Conservation (phyloP, 2,888 invertebrate species). For the Patella ulyssiponensis region DNA sequence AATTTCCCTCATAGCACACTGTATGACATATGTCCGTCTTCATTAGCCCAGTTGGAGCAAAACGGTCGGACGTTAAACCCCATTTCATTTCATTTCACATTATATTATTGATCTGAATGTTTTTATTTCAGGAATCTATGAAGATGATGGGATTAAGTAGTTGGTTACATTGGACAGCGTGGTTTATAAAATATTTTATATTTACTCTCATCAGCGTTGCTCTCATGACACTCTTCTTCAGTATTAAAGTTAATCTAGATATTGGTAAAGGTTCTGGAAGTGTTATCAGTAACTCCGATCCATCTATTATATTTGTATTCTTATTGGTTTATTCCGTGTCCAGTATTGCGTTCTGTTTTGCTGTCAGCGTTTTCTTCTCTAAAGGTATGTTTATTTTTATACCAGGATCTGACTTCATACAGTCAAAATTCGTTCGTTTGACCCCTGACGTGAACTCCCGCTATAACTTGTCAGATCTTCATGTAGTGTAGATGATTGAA, state of each 20-base stretch:
- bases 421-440: too few species aligned
- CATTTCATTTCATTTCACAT: too few species aligned
- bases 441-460: too few species aligned
- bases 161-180: conserved; percentile 89
- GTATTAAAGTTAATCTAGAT: conserved; percentile 42
- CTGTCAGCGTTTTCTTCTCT: conserved; percentile 85
- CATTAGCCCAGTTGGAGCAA: too few species aligned
- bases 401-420: too few species aligned
- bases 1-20: too few species aligned
- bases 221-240: conserved; percentile 71
- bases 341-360: conserved; percentile 84
- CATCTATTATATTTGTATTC: conserved; percentile 80
- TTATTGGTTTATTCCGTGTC: conserved; percentile 81
- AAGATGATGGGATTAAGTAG: conserved; percentile 91
- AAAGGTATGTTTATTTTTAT: conserved; percentile 78
- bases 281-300: conserved; percentile 81
- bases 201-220: conserved; percentile 78
- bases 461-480: too few species aligned
- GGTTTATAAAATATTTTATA: conserved; percentile 85
- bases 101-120: too few species aligned
- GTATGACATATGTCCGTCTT: too few species aligned
- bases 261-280: conserved; percentile 61
- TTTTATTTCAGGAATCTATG: conserved; percentile 84
- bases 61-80: too few species aligned
- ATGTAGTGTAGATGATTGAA: too few species aligned